phyloP scores from a whole-genome alignment of 30 jellyfish, hydroid and myxozoan genomes.

The Cassiopea andromeda region DNA sequence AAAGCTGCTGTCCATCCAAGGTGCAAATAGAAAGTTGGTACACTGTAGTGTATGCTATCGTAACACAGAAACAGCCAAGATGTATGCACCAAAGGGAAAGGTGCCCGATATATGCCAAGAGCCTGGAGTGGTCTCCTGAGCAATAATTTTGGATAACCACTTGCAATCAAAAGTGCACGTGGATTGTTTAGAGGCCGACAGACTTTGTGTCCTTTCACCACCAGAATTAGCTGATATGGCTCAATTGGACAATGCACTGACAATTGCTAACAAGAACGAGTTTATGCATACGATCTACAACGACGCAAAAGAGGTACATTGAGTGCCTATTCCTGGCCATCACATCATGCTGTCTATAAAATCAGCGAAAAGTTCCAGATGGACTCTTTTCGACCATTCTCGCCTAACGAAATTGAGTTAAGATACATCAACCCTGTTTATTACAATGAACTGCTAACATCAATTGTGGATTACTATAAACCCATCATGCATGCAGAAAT shows the following conservation, averaged over 20 bases:
- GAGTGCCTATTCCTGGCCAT: slow-evolving; percentile 33
- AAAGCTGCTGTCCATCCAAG: slow-evolving; percentile 23
- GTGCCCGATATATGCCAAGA: slow-evolving; percentile 9
- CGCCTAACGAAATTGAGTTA: background rate
- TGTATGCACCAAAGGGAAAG: slow-evolving; percentile 14
- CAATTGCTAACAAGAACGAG: slow-evolving; percentile 25
- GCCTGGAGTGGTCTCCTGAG: slow-evolving; percentile 34
- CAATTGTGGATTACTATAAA: background rate
- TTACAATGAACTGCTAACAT: background rate
- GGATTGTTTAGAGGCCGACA: slow-evolving; percentile 31
- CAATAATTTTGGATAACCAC: slow-evolving; percentile 21
- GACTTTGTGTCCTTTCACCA: slow-evolving; percentile 24
- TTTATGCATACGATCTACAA: background rate
- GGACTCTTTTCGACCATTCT: slow-evolving; percentile 20
- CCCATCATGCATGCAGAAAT: slow-evolving; percentile 8
- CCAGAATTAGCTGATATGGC: slow-evolving; percentile 25
- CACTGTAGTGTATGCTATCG: slow-evolving; percentile 17
- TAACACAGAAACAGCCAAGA: slow-evolving; percentile 11
- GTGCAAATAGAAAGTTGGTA: slow-evolving; percentile 13
- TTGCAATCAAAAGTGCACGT: slow-evolving; percentile 17
- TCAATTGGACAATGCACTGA: slow-evolving; percentile 18
- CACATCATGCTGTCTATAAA: slow-evolving; percentile 2
- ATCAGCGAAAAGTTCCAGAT: slow-evolving; percentile 15
- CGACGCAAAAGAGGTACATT: slow-evolving; percentile 26
- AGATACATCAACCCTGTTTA: slow-evolving; percentile 18